These are phyloP conservation scores for Danionella cerebrum DNA, from an alignment of 2,113 vertebrate species.

Conservation along the genomic window DNA sequence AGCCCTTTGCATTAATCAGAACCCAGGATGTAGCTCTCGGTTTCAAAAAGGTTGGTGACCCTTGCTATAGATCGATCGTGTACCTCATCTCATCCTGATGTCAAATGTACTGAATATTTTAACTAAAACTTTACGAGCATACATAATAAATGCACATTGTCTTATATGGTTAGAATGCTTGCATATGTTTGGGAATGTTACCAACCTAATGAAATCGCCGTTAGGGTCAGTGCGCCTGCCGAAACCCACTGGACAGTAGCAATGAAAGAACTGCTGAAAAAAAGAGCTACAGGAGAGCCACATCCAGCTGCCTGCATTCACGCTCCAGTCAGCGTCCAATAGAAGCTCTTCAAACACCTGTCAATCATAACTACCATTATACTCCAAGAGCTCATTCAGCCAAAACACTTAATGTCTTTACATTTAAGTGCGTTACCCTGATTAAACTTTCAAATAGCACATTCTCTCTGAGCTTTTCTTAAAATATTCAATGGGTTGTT, in stretches of 20 bases:
- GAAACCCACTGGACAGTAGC: conserved; percentile 72
- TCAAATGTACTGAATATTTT: no score
- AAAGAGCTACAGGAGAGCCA: conserved; percentile 72
- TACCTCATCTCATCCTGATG: no score
- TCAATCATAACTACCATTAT: conserved; percentile 18
- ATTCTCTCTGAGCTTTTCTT: background rate
- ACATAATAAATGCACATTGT: no score
- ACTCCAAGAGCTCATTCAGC: background rate
- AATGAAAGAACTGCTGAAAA: conserved; percentile 73
- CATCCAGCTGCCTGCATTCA: conserved; percentile 74
- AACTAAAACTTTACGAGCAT: no score
- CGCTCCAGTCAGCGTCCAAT: conserved; percentile 71
- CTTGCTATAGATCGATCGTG: no score
- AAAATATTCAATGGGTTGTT: background rate
- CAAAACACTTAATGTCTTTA: background rate
- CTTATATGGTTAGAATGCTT: no score
- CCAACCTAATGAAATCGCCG: conserved; percentile 71
- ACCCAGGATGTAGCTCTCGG: no score
- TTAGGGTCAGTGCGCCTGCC: conserved; percentile 69
- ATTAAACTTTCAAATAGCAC: background rate
- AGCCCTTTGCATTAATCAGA: no score
- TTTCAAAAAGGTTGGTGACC: no score
- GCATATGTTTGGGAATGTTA: conserved; percentile 34
- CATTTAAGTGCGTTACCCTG: background rate
- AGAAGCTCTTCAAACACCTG: conserved; percentile 67